Base-by-base conservation (phyloP, 2,888 invertebrate species). In the Oscheius myriophilus region DNA sequence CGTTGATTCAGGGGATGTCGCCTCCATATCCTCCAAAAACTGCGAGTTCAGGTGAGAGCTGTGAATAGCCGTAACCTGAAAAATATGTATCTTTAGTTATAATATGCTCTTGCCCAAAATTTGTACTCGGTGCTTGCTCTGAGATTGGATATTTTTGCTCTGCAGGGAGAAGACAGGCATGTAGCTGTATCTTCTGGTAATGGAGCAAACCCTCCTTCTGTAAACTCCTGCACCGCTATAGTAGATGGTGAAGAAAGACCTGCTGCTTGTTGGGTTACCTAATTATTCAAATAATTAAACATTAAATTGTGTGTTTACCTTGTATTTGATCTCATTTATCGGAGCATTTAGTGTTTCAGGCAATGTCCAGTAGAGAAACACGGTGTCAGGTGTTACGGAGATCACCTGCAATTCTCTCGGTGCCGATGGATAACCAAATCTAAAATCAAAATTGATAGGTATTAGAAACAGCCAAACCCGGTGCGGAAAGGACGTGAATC, bases 291-390 rank as follows among this genome's bases (percentile, higher is more conserved):
- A 26, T 7, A 54, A 21, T 49, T 26, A 14, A 21, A 16, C 14
- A 16, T 39, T 41, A n/a, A n/a, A n/a, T 54, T 58, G 25, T 26
- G 46, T 21, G 33, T 63, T 69, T 43, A 84, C 81, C 49, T 81
- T 76, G 65, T 85, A 85, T 52, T 82, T 80, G 26, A 85, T 84
- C 61, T 85, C 85, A 2, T 76, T 75, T 23, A 79, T 78, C 9
- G 85, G 85, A 0, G 84, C 85, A 65, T 85, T 85, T 23, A 86
- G 62, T 0, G 80, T 82, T 26, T 80, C 79, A 0, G 85, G 85
- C 26, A 82, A 67, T 33, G 73, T 76, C 85, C 85, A 85, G 67
- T 76, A 82, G 1, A 85, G 70, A 45, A 81, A 77, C 2, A 86
- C 81, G 4, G 84, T 83, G 54, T 85, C 85, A 0, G 84, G 84